Evolutionary conservation across 2,797 vertebrate genomes (phyloP).

Genomic region (Malurus splendens): DNA sequence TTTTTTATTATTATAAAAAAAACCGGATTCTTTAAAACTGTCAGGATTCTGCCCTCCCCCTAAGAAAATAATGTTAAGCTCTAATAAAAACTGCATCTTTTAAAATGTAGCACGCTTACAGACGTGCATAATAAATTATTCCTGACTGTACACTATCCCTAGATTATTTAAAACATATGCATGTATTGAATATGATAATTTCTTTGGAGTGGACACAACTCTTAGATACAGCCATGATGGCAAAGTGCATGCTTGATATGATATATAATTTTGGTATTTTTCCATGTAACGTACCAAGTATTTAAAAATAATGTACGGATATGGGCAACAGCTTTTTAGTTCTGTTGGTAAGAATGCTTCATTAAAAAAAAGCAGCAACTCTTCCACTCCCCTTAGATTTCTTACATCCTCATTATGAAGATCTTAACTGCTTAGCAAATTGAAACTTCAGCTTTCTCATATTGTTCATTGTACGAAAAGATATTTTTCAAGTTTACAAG

Average conservation of each 20-base stretch:
- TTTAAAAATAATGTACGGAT: neutral
- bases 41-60: neutral
- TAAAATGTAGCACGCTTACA: conserved; percentile 30
- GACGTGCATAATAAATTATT: conserved; percentile 53
- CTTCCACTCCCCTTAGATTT: neutral
- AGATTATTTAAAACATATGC: conserved; percentile 58
- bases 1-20: neutral
- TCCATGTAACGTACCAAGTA: neutral
- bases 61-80: conserved; percentile 41
- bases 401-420: neutral
- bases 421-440: neutral
- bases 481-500: neutral
- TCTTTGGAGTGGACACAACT: conserved; percentile 9
- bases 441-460: neutral
- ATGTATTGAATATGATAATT: conserved; percentile 11
- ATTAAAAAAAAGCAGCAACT: neutral
- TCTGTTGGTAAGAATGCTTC: neutral
- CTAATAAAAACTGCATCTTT: conserved; percentile 42
- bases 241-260: neutral
- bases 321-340: neutral
- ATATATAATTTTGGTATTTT: neutral
- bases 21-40: conserved; percentile 16
- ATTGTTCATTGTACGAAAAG: neutral
- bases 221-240: neutral
- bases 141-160: neutral